These are phyloP conservation scores for Crossaster papposus DNA, from an alignment of 53 echinoderm and acorn worm species.

Conservation along the genomic window DNA sequence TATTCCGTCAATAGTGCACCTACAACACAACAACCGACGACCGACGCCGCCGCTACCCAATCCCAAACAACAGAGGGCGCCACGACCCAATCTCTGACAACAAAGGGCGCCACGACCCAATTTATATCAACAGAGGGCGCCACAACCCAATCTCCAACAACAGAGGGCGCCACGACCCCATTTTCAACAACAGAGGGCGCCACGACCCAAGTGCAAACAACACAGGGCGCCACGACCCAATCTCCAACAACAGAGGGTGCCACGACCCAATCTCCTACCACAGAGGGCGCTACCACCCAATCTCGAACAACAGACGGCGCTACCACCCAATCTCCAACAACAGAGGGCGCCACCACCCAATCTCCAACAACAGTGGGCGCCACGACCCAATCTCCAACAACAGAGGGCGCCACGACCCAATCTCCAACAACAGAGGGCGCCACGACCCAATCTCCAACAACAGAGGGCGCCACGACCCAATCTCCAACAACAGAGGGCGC, in stretches of 20 bases:
- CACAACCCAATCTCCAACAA: not conserved
- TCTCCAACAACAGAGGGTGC: too few species aligned
- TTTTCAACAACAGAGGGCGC: not conserved
- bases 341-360: not conserved
- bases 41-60: not conserved
- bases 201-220: conserved; percentile 15
- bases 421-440: too few species aligned
- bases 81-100: not conserved
- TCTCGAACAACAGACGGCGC: too few species aligned
- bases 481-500: not conserved
- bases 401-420: too few species aligned
- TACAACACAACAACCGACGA: not conserved
- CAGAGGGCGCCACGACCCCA: not conserved
- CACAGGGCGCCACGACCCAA: conserved; percentile 23
- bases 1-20: not conserved
- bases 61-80: not conserved
- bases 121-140: not conserved
- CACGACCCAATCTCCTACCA: too few species aligned
- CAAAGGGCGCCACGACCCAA: conserved; percentile 2
- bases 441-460: not conserved
- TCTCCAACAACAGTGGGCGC: conserved; percentile 9
- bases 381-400: too few species aligned
- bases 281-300: too few species aligned
- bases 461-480: conserved; percentile 2
- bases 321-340: not conserved